These are phyloP conservation scores for Candidula unifasciata DNA, from an alignment of 2,888 invertebrate genomes.

Conservation along the genomic window DNA sequence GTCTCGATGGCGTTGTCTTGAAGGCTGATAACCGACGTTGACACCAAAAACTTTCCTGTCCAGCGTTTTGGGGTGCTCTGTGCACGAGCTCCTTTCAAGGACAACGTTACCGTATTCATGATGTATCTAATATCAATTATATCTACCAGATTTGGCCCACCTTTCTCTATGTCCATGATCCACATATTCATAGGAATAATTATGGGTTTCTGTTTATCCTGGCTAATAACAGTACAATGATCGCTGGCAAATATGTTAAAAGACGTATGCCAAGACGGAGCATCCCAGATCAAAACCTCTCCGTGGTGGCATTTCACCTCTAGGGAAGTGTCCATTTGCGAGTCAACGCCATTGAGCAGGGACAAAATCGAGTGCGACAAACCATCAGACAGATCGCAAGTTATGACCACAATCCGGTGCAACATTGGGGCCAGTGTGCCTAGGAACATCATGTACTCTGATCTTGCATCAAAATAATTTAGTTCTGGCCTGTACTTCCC, in stretches of 20 bases:
- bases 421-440: conserved; percentile 29
- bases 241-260: conserved; percentile 43
- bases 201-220: background rate
- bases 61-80: conserved; percentile 14
- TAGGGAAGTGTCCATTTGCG: conserved; percentile 24
- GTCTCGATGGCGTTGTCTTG: conserved; percentile 20
- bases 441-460: conserved; percentile 31
- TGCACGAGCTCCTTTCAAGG: conserved; percentile 8
- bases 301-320: conserved; percentile 34
- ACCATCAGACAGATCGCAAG: conserved; percentile 36
- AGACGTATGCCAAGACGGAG: conserved; percentile 37
- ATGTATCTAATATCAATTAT: conserved; percentile 24
- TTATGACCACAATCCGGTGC: conserved; percentile 7
- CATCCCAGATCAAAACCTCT: conserved; percentile 46
- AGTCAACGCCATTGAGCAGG: conserved; percentile 43
- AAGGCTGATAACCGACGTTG: conserved; percentile 25
- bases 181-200: conserved; percentile 48
- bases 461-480: conserved; percentile 9
- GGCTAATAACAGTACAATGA: conserved; percentile 33
- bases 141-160: conserved; percentile 24
- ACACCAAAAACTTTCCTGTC: conserved; percentile 34
- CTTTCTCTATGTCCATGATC: conserved; percentile 32
- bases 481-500: conserved; percentile 31
- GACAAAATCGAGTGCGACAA: conserved; percentile 26
- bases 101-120: conserved; percentile 36